Conservation (phyloP, 2,113 vertebrate genomes). For the Caloenas nicobarica region DNA sequence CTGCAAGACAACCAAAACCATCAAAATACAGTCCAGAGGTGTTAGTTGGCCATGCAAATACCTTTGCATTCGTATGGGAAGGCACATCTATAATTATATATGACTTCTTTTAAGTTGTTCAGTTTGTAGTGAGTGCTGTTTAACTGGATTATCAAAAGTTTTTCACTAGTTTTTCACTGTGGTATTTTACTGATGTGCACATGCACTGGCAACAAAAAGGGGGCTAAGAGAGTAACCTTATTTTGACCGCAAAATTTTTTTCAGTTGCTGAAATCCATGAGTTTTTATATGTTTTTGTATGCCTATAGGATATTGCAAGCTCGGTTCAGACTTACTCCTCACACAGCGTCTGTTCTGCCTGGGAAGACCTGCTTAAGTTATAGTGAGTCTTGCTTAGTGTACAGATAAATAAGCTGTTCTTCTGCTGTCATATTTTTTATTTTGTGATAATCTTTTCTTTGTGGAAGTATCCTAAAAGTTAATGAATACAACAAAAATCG, state of each 20-base stretch:
- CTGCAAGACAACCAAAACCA: not conserved
- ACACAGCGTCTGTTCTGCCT: not conserved
- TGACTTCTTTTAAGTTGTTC: not conserved
- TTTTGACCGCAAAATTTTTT: not conserved
- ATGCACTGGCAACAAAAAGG: not conserved
- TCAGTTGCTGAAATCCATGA: not conserved
- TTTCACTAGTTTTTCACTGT: not conserved
- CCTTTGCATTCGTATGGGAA: not conserved
- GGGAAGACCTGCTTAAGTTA: not conserved
- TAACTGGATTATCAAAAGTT: not conserved
- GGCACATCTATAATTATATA: not conserved
- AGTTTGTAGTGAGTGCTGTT: not conserved
- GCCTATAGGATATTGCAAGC: not conserved
- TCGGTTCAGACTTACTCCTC: not conserved
- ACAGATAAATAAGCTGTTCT: not conserved
- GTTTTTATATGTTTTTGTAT: not conserved
- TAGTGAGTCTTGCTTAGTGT: not conserved
- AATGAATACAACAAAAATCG: not conserved
- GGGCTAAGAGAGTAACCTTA: not conserved
- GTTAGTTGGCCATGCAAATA: not conserved
- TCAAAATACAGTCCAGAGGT: not conserved
- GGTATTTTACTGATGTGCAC: not conserved
- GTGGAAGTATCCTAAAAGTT: not conserved
- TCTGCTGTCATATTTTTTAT: not conserved
- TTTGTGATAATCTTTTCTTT: not conserved